phyloP scores from a whole-genome alignment of 2,797 vertebrate genomes.

The Epinephelus coioides region DNA sequence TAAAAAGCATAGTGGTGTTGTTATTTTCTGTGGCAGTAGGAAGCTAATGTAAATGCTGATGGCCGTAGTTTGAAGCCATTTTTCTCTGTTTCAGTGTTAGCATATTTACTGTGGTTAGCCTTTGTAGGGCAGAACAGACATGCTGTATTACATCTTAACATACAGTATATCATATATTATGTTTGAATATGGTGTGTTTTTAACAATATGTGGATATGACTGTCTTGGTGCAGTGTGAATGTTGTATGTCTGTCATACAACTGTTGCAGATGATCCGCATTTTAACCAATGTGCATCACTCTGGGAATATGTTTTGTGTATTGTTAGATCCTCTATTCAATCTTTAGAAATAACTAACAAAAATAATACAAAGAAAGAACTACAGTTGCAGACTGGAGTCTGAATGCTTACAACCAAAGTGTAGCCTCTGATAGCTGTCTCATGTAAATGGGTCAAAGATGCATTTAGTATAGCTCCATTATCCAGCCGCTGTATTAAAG shows the following conservation, averaged over 20 bases:
- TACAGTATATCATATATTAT: too few species aligned
- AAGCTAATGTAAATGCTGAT: too few species aligned
- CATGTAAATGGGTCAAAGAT: conserved; percentile 1
- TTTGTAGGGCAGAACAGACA: too few species aligned
- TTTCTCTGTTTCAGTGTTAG: too few species aligned
- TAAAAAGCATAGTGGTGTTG: too few species aligned
- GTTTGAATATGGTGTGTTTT: too few species aligned
- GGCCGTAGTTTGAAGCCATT: too few species aligned
- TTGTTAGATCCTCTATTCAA: conserved; percentile 11
- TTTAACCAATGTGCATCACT: background rate
- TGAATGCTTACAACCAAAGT: conserved; percentile 1
- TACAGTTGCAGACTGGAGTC: background rate
- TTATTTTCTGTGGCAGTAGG: too few species aligned
- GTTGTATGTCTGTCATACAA: background rate
- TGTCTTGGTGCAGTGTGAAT: too few species aligned
- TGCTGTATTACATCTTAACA: too few species aligned
- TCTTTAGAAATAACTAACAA: background rate
- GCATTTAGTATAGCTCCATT: conserved; percentile 9
- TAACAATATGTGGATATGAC: background rate
- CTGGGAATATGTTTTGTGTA: background rate
- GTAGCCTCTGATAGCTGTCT: background rate
- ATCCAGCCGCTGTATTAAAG: background rate
- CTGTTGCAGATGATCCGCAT: background rate
- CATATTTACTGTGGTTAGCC: too few species aligned
- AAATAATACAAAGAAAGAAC: background rate